Evolutionary conservation across 2,888 invertebrate genomes (phyloP), one percentile per base, ranked within the genome.

Genomic region (Caenorhabditis sp.): DNA sequence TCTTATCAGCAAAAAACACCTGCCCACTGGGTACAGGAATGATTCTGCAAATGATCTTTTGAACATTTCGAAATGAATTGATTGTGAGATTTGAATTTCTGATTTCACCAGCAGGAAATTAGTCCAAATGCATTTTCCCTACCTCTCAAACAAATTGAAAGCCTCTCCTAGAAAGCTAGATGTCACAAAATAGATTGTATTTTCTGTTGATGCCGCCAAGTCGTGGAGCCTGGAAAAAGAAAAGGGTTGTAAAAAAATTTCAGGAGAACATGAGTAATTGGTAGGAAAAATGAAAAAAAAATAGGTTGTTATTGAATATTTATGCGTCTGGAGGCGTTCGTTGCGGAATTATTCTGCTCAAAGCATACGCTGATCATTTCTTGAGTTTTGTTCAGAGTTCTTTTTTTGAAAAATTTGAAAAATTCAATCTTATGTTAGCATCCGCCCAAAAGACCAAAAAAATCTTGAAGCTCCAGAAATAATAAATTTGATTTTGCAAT

Each of bases 31-130:
- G 56, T 26, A 81, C n/a, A 0, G 68, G 60, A 15, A 77, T 6
- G 1, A 76, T 26, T 55, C 81, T 81, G 50, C 11, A 69, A 68
- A n/a, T n/a, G n/a, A n/a, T n/a, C n/a, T n/a, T n/a, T 37, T 8
- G 18, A 18, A 37, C 13, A 37, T 37, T 61, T 11, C 13, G 32
- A 6, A 44, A 15, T 44, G 18, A 4, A n/a, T n/a, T 40, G 1
- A 37, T 40, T 3, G 22, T 44, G 13, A 6, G 26, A 24, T 28
- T 6, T 24, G 2, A 15, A 3, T 6, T 4, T 61, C n/a, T n/a
- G n/a, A n/a, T n/a, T n/a, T n/a, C n/a, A n/a, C n/a, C n/a, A n/a
- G n/a, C n/a, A n/a, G n/a, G n/a, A n/a, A n/a, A n/a, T n/a, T n/a
- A n/a, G n/a, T n/a, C n/a, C n/a, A n/a, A n/a, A n/a, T n/a, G n/a